Base-by-base conservation (phyloP, 2,888 invertebrate genomes). In the Dinocampus coccinellae region DNA sequence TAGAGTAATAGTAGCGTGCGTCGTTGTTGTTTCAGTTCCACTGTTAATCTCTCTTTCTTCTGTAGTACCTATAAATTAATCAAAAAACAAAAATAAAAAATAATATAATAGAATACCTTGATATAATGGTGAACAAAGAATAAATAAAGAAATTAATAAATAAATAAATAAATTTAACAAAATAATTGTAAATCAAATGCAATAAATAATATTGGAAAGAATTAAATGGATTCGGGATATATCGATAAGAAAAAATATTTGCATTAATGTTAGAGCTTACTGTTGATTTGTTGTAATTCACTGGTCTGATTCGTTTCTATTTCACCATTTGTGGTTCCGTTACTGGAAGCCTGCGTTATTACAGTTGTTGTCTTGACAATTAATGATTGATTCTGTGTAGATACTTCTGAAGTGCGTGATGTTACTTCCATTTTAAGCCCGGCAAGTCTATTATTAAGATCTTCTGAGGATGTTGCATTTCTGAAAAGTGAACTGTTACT, bases 401-500 rank as follows among this genome's bases (percentile, higher is more conserved):
- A 84, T 70, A 86, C 83, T 73, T 87, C 86, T 7, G 86, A 87
- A 16, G 87, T 86, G 72, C 86, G 80, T 0, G 87, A 87, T 7
- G 87, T 87, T 16, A 87, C 86, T 77, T 87, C 87, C 87, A 87
- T 87, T 73, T 87, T 87, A 11, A 87, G 79, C 26, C 86, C 87
- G 39, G 87, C 86, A 63, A 87, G 78, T 69, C 87, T 81, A 73
- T 79, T 85, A 69, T 87, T 84, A 42, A 87, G 82, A 60, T 87
- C 87, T 76, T 87, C 87, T 47, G 87, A 86, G 57, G 87, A 87
- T 47, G 85, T 83, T 7, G 86, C 84, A 60, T 85, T 87, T 83
- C 85, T 86, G 80, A 87, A 87, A 79, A 87, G 83, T 63, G 87
- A 87, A 83, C 86, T 87, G 82, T 87, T 87, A 84, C 87, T 87